These are phyloP conservation scores for Drosophila paucipuncta DNA, from an alignment of 2,888 invertebrate genomes.

Conservation along the genomic window DNA sequence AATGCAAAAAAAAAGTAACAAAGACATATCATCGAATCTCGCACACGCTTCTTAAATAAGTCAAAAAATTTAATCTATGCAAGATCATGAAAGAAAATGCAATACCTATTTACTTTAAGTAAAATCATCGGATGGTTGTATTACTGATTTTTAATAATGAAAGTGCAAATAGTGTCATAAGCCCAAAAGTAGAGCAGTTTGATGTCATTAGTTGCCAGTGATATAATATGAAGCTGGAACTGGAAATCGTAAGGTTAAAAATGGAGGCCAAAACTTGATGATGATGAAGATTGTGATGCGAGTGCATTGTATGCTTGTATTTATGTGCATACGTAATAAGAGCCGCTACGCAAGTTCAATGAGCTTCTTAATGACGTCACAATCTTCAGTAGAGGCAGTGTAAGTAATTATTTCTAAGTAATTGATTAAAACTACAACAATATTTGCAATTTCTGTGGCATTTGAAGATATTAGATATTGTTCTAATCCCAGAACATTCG, in stretches of 20 bases:
- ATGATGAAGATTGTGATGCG: slow-evolving; percentile 19
- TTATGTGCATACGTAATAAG: slow-evolving; percentile 2
- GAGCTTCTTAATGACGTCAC: slow-evolving; percentile 47
- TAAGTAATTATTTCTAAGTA: slow-evolving; percentile 5
- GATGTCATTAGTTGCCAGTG: slow-evolving; percentile 16
- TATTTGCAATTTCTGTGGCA: neutral
- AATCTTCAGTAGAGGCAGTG: neutral
- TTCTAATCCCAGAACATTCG: slow-evolving; percentile 10
- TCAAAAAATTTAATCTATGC: neutral
- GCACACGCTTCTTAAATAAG: slow-evolving; percentile 18
- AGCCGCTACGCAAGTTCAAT: slow-evolving; percentile 44
- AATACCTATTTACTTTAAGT: neutral
- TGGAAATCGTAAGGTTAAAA: slow-evolving; percentile 26
- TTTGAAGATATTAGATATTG: neutral
- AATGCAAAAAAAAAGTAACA: neutral
- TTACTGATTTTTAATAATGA: neutral
- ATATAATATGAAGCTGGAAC: slow-evolving; percentile 19
- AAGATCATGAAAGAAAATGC: neutral
- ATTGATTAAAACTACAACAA: slow-evolving; percentile 24
- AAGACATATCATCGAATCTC: neutral
- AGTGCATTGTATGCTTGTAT: neutral
- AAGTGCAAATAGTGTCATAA: neutral
- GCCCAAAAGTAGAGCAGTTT: slow-evolving; percentile 13
- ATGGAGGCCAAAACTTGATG: slow-evolving; percentile 33
- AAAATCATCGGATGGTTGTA: too few species aligned